These are phyloP conservation scores for Prochilodus magdalenae DNA, from an alignment of 2,113 vertebrate species.

Conservation along the genomic window DNA sequence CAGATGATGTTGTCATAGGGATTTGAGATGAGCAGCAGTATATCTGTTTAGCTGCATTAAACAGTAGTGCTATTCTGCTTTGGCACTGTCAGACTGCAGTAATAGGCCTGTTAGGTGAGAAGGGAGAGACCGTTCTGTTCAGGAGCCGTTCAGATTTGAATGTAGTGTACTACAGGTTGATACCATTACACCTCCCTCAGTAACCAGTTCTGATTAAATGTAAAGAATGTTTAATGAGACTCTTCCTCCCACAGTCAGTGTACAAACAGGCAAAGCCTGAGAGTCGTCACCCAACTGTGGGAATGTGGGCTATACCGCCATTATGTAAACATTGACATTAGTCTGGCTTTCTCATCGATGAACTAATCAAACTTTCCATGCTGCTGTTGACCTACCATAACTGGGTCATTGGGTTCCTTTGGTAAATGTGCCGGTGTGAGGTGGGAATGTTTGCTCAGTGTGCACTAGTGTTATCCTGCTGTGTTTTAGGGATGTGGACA, in stretches of 20 bases:
- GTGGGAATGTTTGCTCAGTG: slow-evolving; percentile 9
- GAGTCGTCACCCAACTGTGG: neutral
- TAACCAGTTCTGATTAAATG: neutral
- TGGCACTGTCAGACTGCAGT: too few relatives aligned
- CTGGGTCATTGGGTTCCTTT: slow-evolving; percentile 19
- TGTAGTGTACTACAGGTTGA: neutral
- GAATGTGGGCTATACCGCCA: slow-evolving; percentile 19
- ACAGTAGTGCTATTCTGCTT: too few relatives aligned
- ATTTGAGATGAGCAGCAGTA: too few relatives aligned
- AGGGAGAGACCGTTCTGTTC: neutral
- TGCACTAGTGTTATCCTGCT: neutral
- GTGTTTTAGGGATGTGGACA: neutral
- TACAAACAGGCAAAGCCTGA: neutral
- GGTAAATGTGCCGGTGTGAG: slow-evolving; percentile 1
- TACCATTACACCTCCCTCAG: neutral
- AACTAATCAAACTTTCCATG: slow-evolving; percentile 47
- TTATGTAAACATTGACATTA: slow-evolving; percentile 41
- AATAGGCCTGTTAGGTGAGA: neutral
- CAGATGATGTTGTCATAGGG: too few relatives aligned
- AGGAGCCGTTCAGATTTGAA: neutral
- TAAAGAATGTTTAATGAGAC: neutral
- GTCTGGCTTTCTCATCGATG: slow-evolving; percentile 23
- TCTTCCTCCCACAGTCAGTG: neutral
- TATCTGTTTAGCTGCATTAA: too few relatives aligned
- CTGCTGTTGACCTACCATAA: slow-evolving; percentile 5